These are phyloP conservation scores for Caenorhabditis macrosperma DNA, from an alignment of 2,888 invertebrate genomes.

Conservation along the genomic window DNA sequence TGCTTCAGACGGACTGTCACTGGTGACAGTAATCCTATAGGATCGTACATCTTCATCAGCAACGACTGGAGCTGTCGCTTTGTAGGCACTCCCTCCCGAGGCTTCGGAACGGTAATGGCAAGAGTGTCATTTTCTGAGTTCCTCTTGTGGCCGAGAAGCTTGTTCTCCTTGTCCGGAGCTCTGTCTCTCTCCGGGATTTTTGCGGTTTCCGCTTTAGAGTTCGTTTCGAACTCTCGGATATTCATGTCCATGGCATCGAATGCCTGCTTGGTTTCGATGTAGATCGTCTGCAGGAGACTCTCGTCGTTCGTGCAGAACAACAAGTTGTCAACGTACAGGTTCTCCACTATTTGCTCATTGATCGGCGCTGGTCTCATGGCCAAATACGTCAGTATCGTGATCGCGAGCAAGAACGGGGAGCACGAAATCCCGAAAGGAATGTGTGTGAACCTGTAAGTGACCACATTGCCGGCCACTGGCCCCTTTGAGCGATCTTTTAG, in stretches of 20 bases:
- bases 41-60: too few relatives aligned
- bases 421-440: conserved; percentile 52
- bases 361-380: background rate
- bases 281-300: conserved; percentile 1
- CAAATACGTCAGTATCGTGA: conserved; percentile 53
- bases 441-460: conserved; percentile 50
- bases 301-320: conserved; percentile 12
- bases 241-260: background rate
- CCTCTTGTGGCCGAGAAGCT: too few relatives aligned
- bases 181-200: too few relatives aligned
- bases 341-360: background rate
- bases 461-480: conserved; percentile 30
- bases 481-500: conserved; percentile 53
- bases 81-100: too few relatives aligned
- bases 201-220: too few relatives aligned
- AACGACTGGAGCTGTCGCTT: too few relatives aligned
- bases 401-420: conserved; percentile 59
- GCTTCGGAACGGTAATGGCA: too few relatives aligned
- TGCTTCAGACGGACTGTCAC: conserved; percentile 14
- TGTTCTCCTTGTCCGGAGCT: too few relatives aligned
- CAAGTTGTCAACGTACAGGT: conserved; percentile 58
- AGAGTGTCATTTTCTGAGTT: too few relatives aligned
- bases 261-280: background rate
- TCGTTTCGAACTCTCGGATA: too few relatives aligned
- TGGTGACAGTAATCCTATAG: conserved; percentile 28